phyloP scores from a whole-genome alignment of 2,113 vertebrate genomes.

The Aegotheles bennettii region DNA sequence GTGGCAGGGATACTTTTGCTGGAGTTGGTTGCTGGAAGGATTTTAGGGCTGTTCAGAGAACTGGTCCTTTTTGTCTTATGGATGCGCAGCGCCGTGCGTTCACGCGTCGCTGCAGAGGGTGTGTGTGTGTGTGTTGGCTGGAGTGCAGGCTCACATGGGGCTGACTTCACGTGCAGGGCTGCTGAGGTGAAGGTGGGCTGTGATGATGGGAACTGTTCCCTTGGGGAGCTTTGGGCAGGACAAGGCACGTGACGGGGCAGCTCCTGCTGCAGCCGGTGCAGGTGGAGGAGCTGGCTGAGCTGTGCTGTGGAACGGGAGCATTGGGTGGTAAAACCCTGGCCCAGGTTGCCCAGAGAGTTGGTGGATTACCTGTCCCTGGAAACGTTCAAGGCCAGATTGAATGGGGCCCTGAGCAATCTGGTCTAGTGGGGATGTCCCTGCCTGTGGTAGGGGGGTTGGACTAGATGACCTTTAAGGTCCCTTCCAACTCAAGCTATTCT shows the following conservation, averaged over 20 bases:
- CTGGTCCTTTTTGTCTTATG: neutral
- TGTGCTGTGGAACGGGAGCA: neutral
- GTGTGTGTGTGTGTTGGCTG: neutral
- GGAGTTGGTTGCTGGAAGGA: neutral
- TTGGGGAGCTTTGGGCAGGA: neutral
- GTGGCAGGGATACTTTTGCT: neutral
- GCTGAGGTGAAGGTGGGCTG: neutral
- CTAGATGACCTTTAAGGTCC: too few species aligned
- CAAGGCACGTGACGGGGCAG: neutral
- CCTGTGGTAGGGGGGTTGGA: too few species aligned
- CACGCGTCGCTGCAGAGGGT: neutral
- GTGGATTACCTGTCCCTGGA: too few species aligned
- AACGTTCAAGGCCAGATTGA: too few species aligned
- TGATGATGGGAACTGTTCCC: accelerated
- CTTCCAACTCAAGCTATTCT: too few species aligned
- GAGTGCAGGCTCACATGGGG: accelerated
- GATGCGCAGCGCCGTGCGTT: accelerated
- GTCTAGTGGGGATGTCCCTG: too few species aligned
- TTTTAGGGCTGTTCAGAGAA: neutral
- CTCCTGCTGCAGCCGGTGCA: accelerated
- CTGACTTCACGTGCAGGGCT: accelerated
- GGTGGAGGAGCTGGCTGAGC: neutral
- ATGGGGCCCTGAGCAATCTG: too few species aligned
- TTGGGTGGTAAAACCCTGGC: too few species aligned
- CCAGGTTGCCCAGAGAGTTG: too few species aligned